Percentiles rank a stretch among this genome's conserved stretches.
These are phyloP conservation scores for Caenorhabditis parvicauda DNA, from an alignment of 2,888 invertebrate species.

Conservation along the genomic window DNA sequence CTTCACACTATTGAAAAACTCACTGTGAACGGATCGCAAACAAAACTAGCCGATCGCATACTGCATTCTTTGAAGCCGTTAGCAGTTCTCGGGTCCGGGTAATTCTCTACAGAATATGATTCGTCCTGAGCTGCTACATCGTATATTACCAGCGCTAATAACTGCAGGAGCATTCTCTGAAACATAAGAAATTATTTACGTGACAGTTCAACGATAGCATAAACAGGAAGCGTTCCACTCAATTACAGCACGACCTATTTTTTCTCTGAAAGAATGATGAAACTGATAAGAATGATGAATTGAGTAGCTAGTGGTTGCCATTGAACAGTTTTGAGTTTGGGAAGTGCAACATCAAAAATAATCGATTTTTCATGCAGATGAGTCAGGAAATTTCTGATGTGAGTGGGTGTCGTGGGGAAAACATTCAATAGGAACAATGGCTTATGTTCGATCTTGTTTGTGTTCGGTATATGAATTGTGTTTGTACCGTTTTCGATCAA, in stretches of 20 bases:
- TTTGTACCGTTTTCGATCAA: no score
- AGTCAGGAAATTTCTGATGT: no score
- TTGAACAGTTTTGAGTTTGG: neutral
- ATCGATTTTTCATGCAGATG: neutral
- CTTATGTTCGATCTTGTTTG: no score
- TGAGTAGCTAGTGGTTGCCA: no score
- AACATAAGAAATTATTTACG: no score
- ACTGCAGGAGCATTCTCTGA: no score
- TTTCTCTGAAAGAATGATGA: constrained; percentile 1
- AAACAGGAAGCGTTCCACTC: neutral
- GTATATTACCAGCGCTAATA: no score
- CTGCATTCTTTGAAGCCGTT: constrained; percentile 33
- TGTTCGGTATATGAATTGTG: no score
- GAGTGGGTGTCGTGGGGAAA: no score
- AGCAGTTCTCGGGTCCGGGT: constrained; percentile 37
- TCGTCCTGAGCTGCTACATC: no score
- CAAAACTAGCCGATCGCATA: constrained; percentile 28
- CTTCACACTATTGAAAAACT: neutral
- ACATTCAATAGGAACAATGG: no score
- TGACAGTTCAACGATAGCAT: neutral
- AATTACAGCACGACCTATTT: neutral
- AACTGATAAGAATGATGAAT: constrained; percentile 1
- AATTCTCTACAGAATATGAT: constrained; percentile 31
- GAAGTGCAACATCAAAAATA: no score
- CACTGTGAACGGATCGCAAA: constrained; percentile 47